A percentile compares a stretch with the other conserved stretches of the same genome.
phyloP scores from a whole-genome alignment of 2,888 invertebrate species.

The Hedya salicella region DNA sequence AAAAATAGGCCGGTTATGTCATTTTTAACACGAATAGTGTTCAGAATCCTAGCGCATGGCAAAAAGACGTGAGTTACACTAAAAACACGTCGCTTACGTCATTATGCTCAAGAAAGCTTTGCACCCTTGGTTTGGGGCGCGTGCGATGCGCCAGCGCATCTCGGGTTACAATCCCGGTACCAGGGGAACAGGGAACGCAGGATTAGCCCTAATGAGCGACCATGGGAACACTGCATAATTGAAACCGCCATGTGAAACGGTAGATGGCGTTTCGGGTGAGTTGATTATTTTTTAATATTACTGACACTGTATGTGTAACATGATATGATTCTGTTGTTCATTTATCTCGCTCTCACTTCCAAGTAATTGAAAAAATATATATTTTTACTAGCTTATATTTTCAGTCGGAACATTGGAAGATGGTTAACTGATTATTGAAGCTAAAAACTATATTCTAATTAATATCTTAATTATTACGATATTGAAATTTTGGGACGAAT shows the following conservation, averaged over 20 bases:
- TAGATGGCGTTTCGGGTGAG: slow-evolving; percentile 9
- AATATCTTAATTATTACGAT: too few relatives aligned
- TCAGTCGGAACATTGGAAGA: too few relatives aligned
- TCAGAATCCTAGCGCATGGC: background rate
- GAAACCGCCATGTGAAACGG: slow-evolving; percentile 47
- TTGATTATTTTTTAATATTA: slow-evolving; percentile 35
- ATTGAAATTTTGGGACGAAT: too few relatives aligned
- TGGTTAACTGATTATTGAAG: too few relatives aligned
- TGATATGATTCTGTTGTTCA: background rate
- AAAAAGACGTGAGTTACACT: background rate
- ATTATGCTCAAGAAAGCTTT: background rate
- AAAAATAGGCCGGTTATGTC: background rate
- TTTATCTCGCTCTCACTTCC: background rate
- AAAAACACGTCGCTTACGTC: background rate
- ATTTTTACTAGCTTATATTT: too few relatives aligned
- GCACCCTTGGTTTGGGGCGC: slow-evolving; percentile 4
- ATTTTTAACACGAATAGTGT: background rate
- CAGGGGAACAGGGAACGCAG: slow-evolving; percentile 41
- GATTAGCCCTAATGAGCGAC: slow-evolving; percentile 72
- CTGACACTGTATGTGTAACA: slow-evolving; percentile 18
- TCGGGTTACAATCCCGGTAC: slow-evolving; percentile 37
- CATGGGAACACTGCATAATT: slow-evolving; percentile 50
- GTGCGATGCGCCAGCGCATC: slow-evolving; percentile 29
- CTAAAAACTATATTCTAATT: too few relatives aligned
- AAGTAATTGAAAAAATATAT: background rate